Evolutionary conservation across 1,140 invertebrate species (phyloP).

Genomic region (Drosophila equinoxialis): DNA sequence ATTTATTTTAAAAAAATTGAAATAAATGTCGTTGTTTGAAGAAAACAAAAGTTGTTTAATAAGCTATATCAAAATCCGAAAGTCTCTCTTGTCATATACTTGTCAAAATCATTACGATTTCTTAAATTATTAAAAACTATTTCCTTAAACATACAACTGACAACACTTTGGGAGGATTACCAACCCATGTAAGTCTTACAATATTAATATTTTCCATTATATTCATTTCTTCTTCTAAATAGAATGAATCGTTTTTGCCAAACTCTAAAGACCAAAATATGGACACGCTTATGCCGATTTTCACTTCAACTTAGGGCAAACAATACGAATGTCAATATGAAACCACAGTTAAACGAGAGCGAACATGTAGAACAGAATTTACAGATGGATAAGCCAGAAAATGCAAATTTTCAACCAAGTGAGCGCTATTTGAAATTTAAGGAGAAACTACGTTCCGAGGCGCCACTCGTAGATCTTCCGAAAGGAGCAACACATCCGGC

Average conservation of each 20-base stretch:
- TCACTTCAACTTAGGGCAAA: too few species aligned
- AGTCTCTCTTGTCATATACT: not conserved
- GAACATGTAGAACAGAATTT: too few species aligned
- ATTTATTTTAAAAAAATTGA: too few species aligned
- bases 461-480: conserved; percentile 21
- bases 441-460: conserved; percentile 52
- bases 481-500: conserved; percentile 53
- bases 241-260: conserved; percentile 4
- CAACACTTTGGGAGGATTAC: not conserved
- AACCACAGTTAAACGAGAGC: not conserved
- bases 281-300: not conserved
- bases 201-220: not conserved
- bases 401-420: conserved; percentile 23
- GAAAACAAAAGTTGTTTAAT: too few species aligned
- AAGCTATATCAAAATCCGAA: too few species aligned
- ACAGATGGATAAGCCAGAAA: not conserved
- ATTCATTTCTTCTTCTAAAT: not conserved
- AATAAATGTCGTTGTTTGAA: too few species aligned
- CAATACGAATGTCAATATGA: not conserved
- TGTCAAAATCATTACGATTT: not conserved
- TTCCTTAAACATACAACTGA: not conserved
- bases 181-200: not conserved
- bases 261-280: not conserved
- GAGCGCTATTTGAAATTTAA: conserved; percentile 58
- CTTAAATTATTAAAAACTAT: too few species aligned